Conservation (phyloP, 2,113 vertebrate genomes). For the Vanacampus margaritifer region DNA sequence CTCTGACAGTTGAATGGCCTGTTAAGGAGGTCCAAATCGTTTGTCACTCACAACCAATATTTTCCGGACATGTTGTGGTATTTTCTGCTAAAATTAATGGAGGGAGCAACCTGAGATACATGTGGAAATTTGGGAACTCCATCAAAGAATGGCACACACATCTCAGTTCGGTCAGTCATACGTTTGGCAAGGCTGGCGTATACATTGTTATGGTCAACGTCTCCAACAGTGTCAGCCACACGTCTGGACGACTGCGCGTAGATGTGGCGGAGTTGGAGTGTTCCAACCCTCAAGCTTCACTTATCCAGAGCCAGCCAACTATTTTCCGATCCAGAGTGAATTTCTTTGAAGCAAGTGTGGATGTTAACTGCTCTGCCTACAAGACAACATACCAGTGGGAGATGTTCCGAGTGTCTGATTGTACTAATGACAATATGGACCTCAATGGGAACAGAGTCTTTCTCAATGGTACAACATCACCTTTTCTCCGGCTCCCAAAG, state of each 20-base stretch:
- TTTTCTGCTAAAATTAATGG: slow-evolving; percentile 44
- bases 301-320: slow-evolving; percentile 50
- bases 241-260: slow-evolving; percentile 38
- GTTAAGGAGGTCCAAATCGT: slow-evolving; percentile 49
- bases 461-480: slow-evolving; percentile 41
- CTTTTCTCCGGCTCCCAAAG: slow-evolving; percentile 64
- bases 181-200: slow-evolving; percentile 49
- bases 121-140: slow-evolving; percentile 72
- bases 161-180: slow-evolving; percentile 42
- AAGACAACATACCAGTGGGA: slow-evolving; percentile 72
- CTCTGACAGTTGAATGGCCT: slow-evolving; percentile 55
- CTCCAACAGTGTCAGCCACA: slow-evolving; percentile 67
- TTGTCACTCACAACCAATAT: slow-evolving; percentile 47
- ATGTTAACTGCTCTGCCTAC: slow-evolving; percentile 70
- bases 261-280: slow-evolving; percentile 62
- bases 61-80: slow-evolving; percentile 48
- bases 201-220: slow-evolving; percentile 57
- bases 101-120: slow-evolving; percentile 61
- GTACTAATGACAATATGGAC: slow-evolving; percentile 10
- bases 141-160: slow-evolving; percentile 23
- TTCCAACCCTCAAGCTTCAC: slow-evolving; percentile 42
- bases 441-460: slow-evolving; percentile 11
- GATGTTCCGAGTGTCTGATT: slow-evolving; percentile 42
- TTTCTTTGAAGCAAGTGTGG: slow-evolving; percentile 71
- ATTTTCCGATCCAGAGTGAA: slow-evolving; percentile 60